These are phyloP conservation scores for Gulo gulo DNA, from an alignment of 2,113 vertebrate species.

Conservation along the genomic window DNA sequence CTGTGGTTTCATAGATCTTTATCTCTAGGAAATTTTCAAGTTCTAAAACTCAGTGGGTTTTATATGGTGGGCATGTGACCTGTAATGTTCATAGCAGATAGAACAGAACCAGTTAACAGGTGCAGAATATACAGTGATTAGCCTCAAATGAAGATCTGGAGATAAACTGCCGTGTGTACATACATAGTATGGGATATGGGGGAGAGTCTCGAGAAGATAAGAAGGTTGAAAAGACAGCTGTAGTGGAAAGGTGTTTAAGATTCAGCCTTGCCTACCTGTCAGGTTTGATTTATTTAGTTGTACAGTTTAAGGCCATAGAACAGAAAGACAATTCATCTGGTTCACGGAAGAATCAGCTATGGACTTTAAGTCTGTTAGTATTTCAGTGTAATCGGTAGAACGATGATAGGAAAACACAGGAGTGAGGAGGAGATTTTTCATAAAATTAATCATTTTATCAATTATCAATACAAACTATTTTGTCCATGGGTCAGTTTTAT, in stretches of 20 bases:
- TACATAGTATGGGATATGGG: accelerated
- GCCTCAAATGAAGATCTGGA: not conserved
- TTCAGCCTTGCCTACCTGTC: accelerated
- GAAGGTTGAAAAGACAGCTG: not conserved
- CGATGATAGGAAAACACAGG: not conserved
- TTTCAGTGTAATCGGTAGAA: not conserved
- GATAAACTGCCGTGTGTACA: not conserved
- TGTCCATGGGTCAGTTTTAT: not conserved
- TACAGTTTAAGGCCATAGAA: not conserved
- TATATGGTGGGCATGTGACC: not conserved
- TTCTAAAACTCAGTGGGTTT: not conserved
- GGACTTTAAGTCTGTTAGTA: not conserved
- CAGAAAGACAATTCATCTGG: not conserved
- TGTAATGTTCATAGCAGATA: not conserved
- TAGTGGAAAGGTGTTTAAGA: not conserved
- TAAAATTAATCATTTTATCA: not conserved
- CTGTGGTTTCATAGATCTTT: not conserved
- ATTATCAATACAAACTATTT: not conserved
- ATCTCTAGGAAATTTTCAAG: not conserved
- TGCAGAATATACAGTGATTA: not conserved
- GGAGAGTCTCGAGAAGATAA: not conserved
- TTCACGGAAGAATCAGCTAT: not conserved
- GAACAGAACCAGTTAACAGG: not conserved
- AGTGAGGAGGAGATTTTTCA: not conserved
- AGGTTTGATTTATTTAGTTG: not conserved